These are phyloP conservation scores for Ellobius talpinus DNA, from an alignment of 2,113 vertebrate species.

Conservation along the genomic window DNA sequence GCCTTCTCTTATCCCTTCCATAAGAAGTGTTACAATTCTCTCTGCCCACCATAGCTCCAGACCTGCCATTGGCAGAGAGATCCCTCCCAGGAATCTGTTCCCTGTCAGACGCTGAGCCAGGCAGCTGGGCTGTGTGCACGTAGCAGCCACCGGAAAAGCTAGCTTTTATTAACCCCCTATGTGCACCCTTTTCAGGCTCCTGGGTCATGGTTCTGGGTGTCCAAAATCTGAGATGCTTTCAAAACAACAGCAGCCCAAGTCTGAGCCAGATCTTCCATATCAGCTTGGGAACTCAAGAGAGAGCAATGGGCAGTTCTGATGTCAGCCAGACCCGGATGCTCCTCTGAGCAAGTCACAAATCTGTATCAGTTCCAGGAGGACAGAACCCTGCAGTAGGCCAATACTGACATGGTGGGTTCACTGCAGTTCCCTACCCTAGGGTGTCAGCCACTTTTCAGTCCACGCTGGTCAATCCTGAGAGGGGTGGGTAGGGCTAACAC, in stretches of 20 bases:
- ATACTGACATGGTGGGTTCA: accelerated
- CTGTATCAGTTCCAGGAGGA: neutral
- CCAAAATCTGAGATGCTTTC: neutral
- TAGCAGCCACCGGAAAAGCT: neutral
- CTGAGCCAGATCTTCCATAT: neutral
- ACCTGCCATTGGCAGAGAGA: neutral
- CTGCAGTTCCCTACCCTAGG: neutral
- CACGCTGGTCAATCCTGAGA: neutral
- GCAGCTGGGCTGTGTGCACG: neutral
- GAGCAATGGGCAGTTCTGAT: neutral
- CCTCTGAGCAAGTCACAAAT: neutral
- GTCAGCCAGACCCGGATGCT: neutral
- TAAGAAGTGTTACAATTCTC: neutral
- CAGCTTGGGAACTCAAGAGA: neutral
- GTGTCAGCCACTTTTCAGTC: neutral
- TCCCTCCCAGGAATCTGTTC: neutral
- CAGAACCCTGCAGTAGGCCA: too few relatives aligned
- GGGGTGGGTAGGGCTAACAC: neutral
- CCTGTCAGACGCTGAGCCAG: neutral
- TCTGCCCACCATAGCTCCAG: neutral
- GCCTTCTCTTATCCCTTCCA: neutral
- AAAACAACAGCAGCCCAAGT: neutral
- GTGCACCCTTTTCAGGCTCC: neutral
- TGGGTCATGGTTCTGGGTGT: neutral
- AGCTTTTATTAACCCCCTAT: too few relatives aligned